phyloP scores from a whole-genome alignment of 2,797 vertebrate genomes.

The Orestias chungarensis region DNA sequence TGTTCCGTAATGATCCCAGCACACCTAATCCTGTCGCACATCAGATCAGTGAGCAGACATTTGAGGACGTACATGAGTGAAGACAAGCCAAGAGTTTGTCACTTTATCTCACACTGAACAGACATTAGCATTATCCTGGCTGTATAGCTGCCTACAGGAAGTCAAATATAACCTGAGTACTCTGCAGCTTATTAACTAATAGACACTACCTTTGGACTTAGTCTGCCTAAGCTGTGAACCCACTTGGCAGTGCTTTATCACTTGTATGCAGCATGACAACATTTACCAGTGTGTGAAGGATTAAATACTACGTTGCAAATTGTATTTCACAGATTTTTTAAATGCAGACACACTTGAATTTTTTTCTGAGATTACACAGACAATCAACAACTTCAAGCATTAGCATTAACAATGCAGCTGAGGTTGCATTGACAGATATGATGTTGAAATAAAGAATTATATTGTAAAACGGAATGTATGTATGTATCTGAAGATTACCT shows the following conservation, averaged over 20 bases:
- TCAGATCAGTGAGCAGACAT: conserved; percentile 30
- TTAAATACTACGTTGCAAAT: background rate
- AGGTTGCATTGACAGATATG: background rate
- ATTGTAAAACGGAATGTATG: background rate
- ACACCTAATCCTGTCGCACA: conserved; percentile 26
- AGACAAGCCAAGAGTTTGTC: conserved; percentile 26
- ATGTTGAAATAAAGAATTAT: background rate
- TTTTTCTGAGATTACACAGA: background rate
- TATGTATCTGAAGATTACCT: background rate
- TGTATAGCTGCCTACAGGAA: background rate
- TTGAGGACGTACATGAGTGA: conserved; percentile 33
- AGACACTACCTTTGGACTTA: background rate
- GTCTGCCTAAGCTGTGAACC: background rate
- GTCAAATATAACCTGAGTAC: background rate
- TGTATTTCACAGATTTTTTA: background rate
- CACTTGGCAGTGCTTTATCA: background rate
- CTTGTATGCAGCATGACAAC: conserved; percentile 1
- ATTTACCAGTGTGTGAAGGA: background rate
- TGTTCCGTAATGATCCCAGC: conserved; percentile 9
- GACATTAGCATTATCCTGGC: conserved; percentile 13
- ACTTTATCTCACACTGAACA: conserved; percentile 20
- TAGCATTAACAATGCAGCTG: background rate
- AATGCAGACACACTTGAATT: background rate
- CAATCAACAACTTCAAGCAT: background rate
- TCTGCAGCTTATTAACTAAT: background rate